phyloP scores from a whole-genome alignment of 2,888 invertebrate species.

The Nudaria mundana region DNA sequence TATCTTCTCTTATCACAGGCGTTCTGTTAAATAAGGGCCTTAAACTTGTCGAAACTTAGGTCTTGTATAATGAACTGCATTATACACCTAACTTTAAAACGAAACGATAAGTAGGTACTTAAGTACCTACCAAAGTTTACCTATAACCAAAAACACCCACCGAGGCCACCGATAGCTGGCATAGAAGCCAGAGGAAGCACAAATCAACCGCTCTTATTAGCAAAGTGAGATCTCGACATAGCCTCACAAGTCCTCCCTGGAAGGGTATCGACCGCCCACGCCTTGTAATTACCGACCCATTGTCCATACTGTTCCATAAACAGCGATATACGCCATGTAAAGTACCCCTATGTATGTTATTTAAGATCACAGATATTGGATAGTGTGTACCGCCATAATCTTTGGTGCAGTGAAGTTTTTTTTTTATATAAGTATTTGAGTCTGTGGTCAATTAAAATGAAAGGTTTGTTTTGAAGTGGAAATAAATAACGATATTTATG shows the following conservation, averaged over 20 bases:
- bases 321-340: slow-evolving; percentile 14
- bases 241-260: slow-evolving; percentile 30
- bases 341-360: slow-evolving; percentile 16
- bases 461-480: neutral
- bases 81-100: too few species aligned
- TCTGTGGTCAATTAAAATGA: slow-evolving; percentile 2
- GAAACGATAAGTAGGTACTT: too few species aligned
- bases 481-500: slow-evolving; percentile 1
- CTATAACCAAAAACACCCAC: too few species aligned
- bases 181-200: slow-evolving; percentile 24
- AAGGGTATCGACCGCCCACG: slow-evolving; percentile 27
- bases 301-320: slow-evolving; percentile 43
- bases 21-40: too few species aligned
- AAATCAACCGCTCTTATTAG: slow-evolving; percentile 51
- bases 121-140: too few species aligned
- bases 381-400: slow-evolving; percentile 8
- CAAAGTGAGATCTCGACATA: slow-evolving; percentile 50
- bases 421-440: too few species aligned
- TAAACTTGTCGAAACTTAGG: too few species aligned
- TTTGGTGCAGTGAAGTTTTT: too few species aligned
- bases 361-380: slow-evolving; percentile 31
- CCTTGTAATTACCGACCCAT: slow-evolving; percentile 41
- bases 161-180: too few species aligned
- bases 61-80: too few species aligned
- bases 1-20: too few species aligned